Conservation (phyloP, 2,888 invertebrate species). For the Entomobrya proxima region DNA sequence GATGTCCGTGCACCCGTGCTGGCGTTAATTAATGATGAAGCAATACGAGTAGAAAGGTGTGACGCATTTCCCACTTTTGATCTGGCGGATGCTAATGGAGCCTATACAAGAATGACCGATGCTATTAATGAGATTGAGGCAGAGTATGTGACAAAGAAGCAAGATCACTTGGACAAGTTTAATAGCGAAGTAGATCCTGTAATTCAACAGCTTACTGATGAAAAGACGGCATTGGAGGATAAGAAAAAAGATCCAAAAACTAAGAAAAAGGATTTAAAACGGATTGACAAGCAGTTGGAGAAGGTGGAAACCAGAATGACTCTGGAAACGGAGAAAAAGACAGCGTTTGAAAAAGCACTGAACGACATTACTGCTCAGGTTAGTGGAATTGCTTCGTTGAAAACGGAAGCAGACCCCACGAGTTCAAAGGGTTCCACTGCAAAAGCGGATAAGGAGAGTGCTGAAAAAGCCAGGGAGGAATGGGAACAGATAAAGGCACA, state of each 20-base stretch:
- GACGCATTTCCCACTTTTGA: neutral
- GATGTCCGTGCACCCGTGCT: slow-evolving; percentile 34
- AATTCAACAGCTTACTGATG: neutral
- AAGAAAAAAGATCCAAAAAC: neutral
- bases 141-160: slow-evolving; percentile 39
- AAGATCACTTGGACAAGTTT: neutral
- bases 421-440: slow-evolving; percentile 13
- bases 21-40: slow-evolving; percentile 44
- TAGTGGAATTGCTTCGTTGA: neutral
- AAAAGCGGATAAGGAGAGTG: slow-evolving; percentile 32
- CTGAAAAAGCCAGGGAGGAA: slow-evolving; percentile 13
- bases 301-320: slow-evolving; percentile 2
- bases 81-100: neutral
- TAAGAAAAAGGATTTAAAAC: slow-evolving; percentile 28
- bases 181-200: slow-evolving; percentile 21
- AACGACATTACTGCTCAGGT: slow-evolving; percentile 8
- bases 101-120: neutral
- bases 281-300: slow-evolving; percentile 39
- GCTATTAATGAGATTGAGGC: neutral
- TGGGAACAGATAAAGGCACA: neutral
- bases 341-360: neutral
- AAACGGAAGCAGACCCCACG: slow-evolving; percentile 36
- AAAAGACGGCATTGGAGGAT: neutral
- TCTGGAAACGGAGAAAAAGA: slow-evolving; percentile 33
- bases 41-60: slow-evolving; percentile 37